These are phyloP conservation scores for Myiagra hebetior DNA, from an alignment of 2,113 vertebrate species.

Conservation along the genomic window DNA sequence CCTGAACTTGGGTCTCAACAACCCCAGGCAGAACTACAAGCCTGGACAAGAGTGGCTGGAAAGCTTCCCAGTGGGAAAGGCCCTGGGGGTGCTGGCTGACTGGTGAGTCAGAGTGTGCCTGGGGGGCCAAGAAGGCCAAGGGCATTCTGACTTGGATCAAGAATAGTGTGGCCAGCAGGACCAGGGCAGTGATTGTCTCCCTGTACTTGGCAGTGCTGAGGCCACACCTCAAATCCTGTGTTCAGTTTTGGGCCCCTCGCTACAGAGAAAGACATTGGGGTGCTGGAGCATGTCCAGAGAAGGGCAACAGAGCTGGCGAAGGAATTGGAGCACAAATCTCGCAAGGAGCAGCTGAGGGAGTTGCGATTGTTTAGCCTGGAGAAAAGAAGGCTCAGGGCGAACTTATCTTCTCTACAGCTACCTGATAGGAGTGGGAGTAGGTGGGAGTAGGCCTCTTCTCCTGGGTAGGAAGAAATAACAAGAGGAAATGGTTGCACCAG, in stretches of 20 bases:
- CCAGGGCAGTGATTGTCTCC: neutral
- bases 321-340: neutral
- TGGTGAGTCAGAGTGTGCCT: rapidly evolving
- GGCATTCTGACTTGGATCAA: neutral
- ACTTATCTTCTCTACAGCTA: neutral
- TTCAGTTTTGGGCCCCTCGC: neutral
- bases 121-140: neutral
- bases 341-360: neutral
- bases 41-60: neutral
- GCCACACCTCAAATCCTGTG: rapidly evolving
- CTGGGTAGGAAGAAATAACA: neutral
- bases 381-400: neutral
- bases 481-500: neutral
- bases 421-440: neutral
- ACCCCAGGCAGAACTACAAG: too few species aligned
- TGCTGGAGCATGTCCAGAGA: neutral
- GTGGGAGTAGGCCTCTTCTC: neutral
- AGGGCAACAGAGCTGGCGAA: neutral
- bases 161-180: neutral
- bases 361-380: rapidly evolving
- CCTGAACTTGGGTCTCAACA: neutral
- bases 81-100: neutral
- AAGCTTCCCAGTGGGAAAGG: neutral
- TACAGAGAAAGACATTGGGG: neutral
- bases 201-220: rapidly evolving